Evolutionary conservation across 2,888 invertebrate species (phyloP), one percentile per base, ranked within the genome.

Genomic region (Rugalucina vietnamica): DNA sequence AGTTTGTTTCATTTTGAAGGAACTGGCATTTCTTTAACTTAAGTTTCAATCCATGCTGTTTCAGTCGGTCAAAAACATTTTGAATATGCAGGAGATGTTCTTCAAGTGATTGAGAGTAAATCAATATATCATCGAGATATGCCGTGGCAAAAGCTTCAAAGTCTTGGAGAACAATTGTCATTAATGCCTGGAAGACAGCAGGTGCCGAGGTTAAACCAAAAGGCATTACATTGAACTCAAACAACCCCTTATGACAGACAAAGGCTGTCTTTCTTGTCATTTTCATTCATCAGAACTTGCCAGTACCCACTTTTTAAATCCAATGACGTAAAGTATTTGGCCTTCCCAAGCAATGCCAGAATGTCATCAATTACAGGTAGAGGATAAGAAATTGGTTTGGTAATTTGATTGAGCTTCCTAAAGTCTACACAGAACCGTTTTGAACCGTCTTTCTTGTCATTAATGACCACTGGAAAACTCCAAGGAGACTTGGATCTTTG

Each of bases 51-150:
- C 60, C 39, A 50, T 70, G 57, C 54, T 77, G n/a, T 29, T 71
- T 65, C 29, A 85, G 50, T 36, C 79, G 37, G 54, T 83, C 71
- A 70, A 88, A 85, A 0, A 83, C 83, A 29, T 54, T 4, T 73
- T 82, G 60, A 18, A 78, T 72, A 74, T 83, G 81, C 27, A 65
- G 27, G 3, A 79, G 14, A 74, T 86, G 88, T 43, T 86, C 88
- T n/a, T 86, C 82, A n/a, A 73, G 3, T 10, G 79, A 75, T n/a
- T 69, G n/a, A 39, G 73, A 79, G 36, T 79, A 86, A 24, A 88
- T 82, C 2, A 88, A 39, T 24, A 88, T 83, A 37, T 88, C 86
- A 43, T 89, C 87, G 2, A 89, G 37, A 60, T 89, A 88, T 39
- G 49, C 73, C 14, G 39, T 50, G 37, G 65, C 54, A 72, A 87